Base-by-base conservation (phyloP, 2,113 vertebrate species). In the Ranitomeya imitator region DNA sequence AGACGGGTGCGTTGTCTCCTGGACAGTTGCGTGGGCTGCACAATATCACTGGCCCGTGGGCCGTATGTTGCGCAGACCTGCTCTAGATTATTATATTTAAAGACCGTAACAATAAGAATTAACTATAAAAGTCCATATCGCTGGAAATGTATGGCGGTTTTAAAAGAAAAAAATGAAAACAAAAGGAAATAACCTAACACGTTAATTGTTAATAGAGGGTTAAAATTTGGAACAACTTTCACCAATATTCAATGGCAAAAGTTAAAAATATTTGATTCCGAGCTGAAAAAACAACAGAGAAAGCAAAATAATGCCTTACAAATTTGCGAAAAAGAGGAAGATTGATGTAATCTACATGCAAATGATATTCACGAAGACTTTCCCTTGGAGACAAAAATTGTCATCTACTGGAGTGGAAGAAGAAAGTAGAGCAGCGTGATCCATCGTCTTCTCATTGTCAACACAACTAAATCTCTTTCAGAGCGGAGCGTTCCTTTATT, bases 311-410 rank as follows among this genome's bases (percentile, higher is more conserved):
- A n/a, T 16, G 57, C 85, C 52, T 76, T 60, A 85, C 85, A 78
- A 74, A 78, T 78, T 21, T 77, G 85, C 3, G 15, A 11, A 45
- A 71, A 65, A 63, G 15, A 65, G 52, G n/a, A 73, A 71, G 59
- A 63, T 65, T 86, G 73, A 79, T 78, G 85, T 52, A 23, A 78
- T 86, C 85, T 78, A 79, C 15, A 79, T 86, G 59, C 74, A 86
- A 86, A 86, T 86, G 18, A 86, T 86, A 15, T 60, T 23, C 85
- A 1, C 14, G n/a, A 52, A 45, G 59, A 23, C 19, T 52, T 51
- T 78, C 52, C 85, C 85, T 57, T 77, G 54, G 84, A 85, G 84
- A 76, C 67, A 15, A 15, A 55, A n/a, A 37, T 23, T 79, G 74
- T 65, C 21, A 63, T 86, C 14, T 23, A 61, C 16, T 3, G 54